Evolutionary conservation across 2,888 invertebrate genomes (phyloP), one percentile per base, ranked within the genome.

Genomic region (Caenorhabditis angaria): DNA sequence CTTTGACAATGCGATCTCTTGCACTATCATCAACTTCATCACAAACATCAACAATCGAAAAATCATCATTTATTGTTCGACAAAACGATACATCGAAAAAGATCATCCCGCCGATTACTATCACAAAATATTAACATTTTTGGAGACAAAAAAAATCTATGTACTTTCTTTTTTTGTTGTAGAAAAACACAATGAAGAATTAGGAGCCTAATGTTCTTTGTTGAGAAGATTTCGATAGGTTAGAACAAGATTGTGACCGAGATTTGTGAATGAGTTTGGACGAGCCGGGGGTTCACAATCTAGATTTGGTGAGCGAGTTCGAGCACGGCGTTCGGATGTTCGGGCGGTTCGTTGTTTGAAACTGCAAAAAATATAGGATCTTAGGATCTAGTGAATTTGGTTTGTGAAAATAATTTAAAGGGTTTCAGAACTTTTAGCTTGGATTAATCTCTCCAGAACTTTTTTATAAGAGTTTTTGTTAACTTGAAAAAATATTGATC

Each of bases 251-350:
- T 86, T 86, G 62, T 85, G 84, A 0, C 86, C 85, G 51, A 86
- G 81, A 71, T 86, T 86, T 0, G 84, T 84, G 77, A 86, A 86
- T 1, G 81, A 82, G 61, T 85, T 85, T 8, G 86, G 86, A 6
- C 85, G 67, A 27, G 85, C 80, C 4, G 83, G 83, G 8, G 64
- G 68, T 27, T 71, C 74, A 10, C 71, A 56, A n/a, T 79, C 72
- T 18, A 72, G 76, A 27, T 78, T 81, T 8, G 84, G 83, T 6
- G 84, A 83, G 24, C 83, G 77, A 10, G 83, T 82, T 22, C 82
- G 63, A n/a, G 82, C 80, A 25, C 84, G 76, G 29, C 83, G 70
- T 70, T 82, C 83, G 6, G 80, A 79, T 22, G 73, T 64, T 48
- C 73, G 62, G 48, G 71, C 70, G 25, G 56, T 58, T 22, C 76